Conservation (phyloP, 92 coral and sea anemone species). For the Parazoanthus swiftii region DNA sequence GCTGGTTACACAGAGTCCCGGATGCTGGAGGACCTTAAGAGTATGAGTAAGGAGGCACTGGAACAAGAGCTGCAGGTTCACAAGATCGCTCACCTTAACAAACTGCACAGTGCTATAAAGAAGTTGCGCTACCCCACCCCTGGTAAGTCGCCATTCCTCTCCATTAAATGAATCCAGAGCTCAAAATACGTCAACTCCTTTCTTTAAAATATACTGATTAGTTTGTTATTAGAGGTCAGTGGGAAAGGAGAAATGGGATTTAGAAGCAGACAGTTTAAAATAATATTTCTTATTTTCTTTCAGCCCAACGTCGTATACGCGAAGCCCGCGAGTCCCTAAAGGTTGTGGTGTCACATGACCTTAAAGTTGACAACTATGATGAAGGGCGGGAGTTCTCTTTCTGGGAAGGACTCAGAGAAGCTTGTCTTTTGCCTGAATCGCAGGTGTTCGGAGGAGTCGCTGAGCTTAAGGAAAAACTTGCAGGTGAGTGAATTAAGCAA, state of each 20-base stretch:
- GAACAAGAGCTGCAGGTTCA: conserved; percentile 53
- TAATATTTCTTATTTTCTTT: not conserved
- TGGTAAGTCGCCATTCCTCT: conserved; percentile 48
- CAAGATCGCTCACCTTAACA: conserved; percentile 77
- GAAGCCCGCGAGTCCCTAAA: conserved; percentile 70
- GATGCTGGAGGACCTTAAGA: conserved; percentile 84
- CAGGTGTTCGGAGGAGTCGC: conserved; percentile 85
- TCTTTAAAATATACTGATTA: too few relatives aligned
- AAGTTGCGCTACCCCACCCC: conserved; percentile 87
- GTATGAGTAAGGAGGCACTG: conserved; percentile 63
- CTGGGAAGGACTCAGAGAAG: conserved; percentile 85
- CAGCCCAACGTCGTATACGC: conserved; percentile 89
- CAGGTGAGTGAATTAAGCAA: conserved; percentile 9
- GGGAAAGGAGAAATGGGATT: too few relatives aligned
- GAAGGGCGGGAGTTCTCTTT: conserved; percentile 70
- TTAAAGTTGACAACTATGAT: conserved; percentile 68
- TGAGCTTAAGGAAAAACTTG: conserved; percentile 88
- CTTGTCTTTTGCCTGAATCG: conserved; percentile 89
- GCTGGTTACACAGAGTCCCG: conserved; percentile 81
- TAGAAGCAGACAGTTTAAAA: too few relatives aligned
- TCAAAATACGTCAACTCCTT: too few relatives aligned
- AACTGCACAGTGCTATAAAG: conserved; percentile 77
- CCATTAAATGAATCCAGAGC: not conserved
- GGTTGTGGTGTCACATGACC: conserved; percentile 49
- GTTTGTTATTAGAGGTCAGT: too few relatives aligned